Conservation (phyloP, 2,113 vertebrate genomes). For the Corvus cornix region DNA sequence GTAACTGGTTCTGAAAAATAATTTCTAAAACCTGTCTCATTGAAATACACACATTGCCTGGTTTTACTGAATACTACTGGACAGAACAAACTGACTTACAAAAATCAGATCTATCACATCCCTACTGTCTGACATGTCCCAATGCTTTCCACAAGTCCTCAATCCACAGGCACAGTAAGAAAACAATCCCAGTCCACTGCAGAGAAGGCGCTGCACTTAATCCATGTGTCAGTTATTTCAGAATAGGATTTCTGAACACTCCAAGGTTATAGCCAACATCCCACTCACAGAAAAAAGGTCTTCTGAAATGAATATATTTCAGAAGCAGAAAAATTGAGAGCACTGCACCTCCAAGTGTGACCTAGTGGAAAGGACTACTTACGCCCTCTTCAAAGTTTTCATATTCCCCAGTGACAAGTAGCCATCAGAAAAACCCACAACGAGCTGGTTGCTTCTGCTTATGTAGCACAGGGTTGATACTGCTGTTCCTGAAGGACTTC, state of each 20-base stretch:
- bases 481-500: too few species aligned
- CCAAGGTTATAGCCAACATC: not conserved
- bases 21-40: not conserved
- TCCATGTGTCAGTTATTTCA: not conserved
- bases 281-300: not conserved
- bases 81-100: not conserved
- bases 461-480: too few species aligned
- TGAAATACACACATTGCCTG: not conserved
- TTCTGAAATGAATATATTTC: not conserved
- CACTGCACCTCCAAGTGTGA: not conserved
- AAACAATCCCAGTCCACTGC: not conserved
- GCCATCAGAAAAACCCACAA: too few species aligned
- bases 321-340: not conserved
- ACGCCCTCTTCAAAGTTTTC: conserved; percentile 51
- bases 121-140: not conserved
- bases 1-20: not conserved
- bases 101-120: not conserved
- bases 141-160: not conserved
- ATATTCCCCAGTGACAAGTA: too few species aligned
- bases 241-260: not conserved
- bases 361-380: conserved; percentile 41
- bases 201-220: fast-evolving
- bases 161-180: not conserved
- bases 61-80: not conserved
- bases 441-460: too few species aligned